A percentile compares a stretch with the other conserved stretches of the same genome.
Conservation (phyloP, 2,888 invertebrate species). For the Cryptocephalus moraei region DNA sequence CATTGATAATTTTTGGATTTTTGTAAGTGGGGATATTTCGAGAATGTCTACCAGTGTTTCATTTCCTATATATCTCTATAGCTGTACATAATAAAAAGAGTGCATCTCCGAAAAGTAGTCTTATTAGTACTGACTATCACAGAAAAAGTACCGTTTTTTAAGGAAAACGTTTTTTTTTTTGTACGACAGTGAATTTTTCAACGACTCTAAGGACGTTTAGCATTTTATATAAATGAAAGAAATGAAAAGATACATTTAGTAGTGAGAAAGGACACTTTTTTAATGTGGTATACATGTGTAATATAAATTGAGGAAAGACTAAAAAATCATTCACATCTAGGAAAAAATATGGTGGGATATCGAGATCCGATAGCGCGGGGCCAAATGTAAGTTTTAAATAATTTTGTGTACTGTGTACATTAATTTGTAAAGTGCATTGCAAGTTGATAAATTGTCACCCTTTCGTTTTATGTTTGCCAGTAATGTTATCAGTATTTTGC, state of each 20-base stretch:
- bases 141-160: slow-evolving; percentile 2
- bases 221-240: slow-evolving; percentile 22
- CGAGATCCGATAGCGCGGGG: slow-evolving; percentile 8
- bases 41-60: too few relatives aligned
- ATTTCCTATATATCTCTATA: too few relatives aligned
- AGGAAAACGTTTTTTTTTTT: slow-evolving; percentile 8
- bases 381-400: slow-evolving; percentile 18
- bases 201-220: slow-evolving; percentile 30
- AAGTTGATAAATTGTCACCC: not conserved
- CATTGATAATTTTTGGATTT: too few relatives aligned
- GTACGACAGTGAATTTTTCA: slow-evolving; percentile 13
- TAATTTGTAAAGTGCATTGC: slow-evolving; percentile 11
- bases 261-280: slow-evolving; percentile 27
- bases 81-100: too few relatives aligned
- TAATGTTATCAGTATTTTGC: not conserved
- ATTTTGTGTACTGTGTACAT: slow-evolving; percentile 36
- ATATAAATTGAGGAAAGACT: slow-evolving; percentile 13
- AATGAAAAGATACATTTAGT: slow-evolving; percentile 10
- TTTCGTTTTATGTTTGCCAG: not conserved
- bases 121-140: slow-evolving; percentile 3
- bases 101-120: too few relatives aligned
- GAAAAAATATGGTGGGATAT: slow-evolving; percentile 14
- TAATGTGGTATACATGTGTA: slow-evolving; percentile 30
- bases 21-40: too few relatives aligned
- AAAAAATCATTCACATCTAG: slow-evolving; percentile 13